Percentiles rank a stretch among this genome's conserved stretches.
Conservation (phyloP, 2,888 invertebrate species). For the Tromatobia lineatoria region DNA sequence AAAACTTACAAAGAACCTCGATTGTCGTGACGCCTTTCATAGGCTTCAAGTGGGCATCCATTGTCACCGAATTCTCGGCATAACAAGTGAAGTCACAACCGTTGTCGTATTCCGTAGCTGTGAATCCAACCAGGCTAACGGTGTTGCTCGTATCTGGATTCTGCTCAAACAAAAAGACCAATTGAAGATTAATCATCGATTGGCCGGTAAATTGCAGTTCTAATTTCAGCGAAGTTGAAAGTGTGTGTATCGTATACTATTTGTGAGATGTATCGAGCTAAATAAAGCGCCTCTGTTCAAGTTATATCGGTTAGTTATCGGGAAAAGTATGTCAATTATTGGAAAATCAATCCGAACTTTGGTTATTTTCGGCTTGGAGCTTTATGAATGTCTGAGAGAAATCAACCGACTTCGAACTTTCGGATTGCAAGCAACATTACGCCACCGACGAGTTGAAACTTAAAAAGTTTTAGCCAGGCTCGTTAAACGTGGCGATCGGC, state of each 20-base stretch:
- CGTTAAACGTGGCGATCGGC: conserved; percentile 1
- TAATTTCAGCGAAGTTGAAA: conserved; percentile 2
- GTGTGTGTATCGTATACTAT: conserved; percentile 19
- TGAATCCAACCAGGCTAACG: conserved; percentile 91
- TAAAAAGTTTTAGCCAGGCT: conserved; percentile 47
- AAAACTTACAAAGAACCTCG: conserved; percentile 94
- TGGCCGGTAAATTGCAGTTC: neutral
- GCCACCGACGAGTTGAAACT: conserved; percentile 56
- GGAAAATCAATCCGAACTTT: conserved; percentile 47
- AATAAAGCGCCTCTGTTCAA: conserved; percentile 3
- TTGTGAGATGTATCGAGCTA: conserved; percentile 2
- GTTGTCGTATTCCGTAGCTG: conserved; percentile 93
- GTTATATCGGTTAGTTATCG: conserved; percentile 47
- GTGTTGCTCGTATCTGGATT: conserved; percentile 93
- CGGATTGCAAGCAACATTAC: conserved; percentile 39
- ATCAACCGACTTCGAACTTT: conserved; percentile 46
- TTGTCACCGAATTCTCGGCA: conserved; percentile 93
- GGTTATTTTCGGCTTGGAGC: conserved; percentile 34
- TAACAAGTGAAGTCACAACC: conserved; percentile 92
- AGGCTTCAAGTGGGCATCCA: conserved; percentile 91
- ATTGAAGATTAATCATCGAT: neutral
- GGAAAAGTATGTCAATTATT: conserved; percentile 63
- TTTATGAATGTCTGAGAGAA: conserved; percentile 35
- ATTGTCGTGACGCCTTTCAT: conserved; percentile 90
- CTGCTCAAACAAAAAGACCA: conserved; percentile 84